Evolutionary conservation across 2,888 invertebrate genomes (phyloP).

Genomic region (Megamerina dolium): DNA sequence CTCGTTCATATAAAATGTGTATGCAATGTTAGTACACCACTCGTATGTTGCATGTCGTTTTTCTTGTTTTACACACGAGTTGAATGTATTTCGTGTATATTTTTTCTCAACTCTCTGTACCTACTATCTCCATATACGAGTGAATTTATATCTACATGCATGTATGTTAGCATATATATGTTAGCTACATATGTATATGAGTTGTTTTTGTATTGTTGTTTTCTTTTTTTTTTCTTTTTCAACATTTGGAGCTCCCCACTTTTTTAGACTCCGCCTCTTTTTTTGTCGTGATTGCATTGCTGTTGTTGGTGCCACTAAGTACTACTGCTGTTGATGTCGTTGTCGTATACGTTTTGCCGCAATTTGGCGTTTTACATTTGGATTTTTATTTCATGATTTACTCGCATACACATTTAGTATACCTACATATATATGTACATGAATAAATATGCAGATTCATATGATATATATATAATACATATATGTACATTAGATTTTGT

Average conservation of each 20-base stretch:
- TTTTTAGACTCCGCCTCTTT: slow-evolving; percentile 45
- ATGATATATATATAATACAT: not conserved
- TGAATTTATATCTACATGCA: slow-evolving; percentile 7
- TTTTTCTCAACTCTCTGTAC: too few relatives aligned
- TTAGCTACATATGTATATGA: slow-evolving; percentile 2
- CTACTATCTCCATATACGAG: slow-evolving; percentile 2
- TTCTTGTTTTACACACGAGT: slow-evolving; percentile 40
- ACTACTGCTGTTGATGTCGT: too few relatives aligned
- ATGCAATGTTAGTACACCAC: too few relatives aligned
- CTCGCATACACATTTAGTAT: slow-evolving; percentile 1
- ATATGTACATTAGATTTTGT: not conserved
- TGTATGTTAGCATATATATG: slow-evolving; percentile 3
- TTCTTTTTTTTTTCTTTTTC: slow-evolving; percentile 26
- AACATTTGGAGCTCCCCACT: slow-evolving; percentile 31
- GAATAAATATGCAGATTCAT: not conserved
- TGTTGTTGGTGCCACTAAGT: too few relatives aligned
- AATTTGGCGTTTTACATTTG: slow-evolving; percentile 22
- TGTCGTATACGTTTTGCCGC: slow-evolving; percentile 31
- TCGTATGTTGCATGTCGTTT: too few relatives aligned
- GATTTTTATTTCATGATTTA: slow-evolving; percentile 18
- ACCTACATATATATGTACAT: not conserved
- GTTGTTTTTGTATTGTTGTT: slow-evolving; percentile 28
- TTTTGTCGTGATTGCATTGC: too few relatives aligned
- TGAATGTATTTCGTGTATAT: slow-evolving; percentile 17
- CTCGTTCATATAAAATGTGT: slow-evolving; percentile 19